phyloP scores from a whole-genome alignment of 2,888 invertebrate genomes.

The Thysanoteuthis rhombus region DNA sequence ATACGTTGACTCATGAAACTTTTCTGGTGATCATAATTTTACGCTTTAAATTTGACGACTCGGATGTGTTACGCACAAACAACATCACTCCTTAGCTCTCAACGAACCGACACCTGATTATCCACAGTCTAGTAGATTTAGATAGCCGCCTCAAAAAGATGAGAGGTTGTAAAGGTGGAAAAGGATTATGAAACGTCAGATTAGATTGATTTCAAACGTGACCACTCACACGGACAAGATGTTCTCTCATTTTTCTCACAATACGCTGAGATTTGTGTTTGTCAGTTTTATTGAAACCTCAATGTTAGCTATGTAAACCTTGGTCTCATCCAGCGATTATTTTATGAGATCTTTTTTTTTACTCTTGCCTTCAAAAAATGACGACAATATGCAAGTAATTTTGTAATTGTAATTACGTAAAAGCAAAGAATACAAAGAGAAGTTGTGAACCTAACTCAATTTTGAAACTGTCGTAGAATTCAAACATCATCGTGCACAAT shows the following conservation, averaged over 20 bases:
- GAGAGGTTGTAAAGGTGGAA: not conserved
- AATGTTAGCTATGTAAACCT: not conserved
- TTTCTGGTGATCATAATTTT: not conserved
- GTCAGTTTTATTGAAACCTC: no score
- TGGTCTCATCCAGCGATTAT: no score
- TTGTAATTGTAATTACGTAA: no score
- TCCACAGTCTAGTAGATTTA: not conserved
- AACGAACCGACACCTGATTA: not conserved
- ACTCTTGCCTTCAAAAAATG: no score
- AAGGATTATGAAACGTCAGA: not conserved
- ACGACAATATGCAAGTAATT: no score
- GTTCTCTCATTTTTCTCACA: not conserved
- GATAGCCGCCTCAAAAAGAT: not conserved
- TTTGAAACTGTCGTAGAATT: no score
- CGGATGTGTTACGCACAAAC: not conserved
- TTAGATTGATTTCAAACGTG: not conserved
- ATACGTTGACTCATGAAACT: not conserved
- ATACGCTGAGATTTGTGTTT: not conserved
- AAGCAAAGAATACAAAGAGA: no score
- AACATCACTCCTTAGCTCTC: not conserved
- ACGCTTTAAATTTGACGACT: not conserved
- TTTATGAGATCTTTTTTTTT: no score
- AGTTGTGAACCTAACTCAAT: no score
- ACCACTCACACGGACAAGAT: not conserved
- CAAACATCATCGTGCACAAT: no score